A percentile compares a stretch with the other conserved stretches of the same genome.
Conservation (phyloP, 2,888 invertebrate species). For the Sphecodes monilicornis region DNA sequence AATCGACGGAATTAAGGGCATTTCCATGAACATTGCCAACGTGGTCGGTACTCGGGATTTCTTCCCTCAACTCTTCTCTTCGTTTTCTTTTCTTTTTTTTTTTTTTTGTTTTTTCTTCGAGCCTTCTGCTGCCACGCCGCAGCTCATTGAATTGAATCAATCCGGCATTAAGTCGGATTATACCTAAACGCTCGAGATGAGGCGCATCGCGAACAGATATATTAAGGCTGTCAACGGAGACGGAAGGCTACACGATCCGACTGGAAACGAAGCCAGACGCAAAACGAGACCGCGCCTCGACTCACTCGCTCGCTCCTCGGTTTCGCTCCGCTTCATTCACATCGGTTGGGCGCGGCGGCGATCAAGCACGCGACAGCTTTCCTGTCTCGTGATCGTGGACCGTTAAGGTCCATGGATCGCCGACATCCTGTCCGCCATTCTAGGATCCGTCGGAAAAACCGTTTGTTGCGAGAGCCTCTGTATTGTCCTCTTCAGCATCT, state of each 20-base stretch:
- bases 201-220: constrained; percentile 53
- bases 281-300: constrained; percentile 61
- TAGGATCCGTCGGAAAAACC: constrained; percentile 52
- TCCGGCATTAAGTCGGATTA: constrained; percentile 56
- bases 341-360: constrained; percentile 56
- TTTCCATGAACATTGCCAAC: constrained; percentile 41
- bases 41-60: neutral
- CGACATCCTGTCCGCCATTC: constrained; percentile 56
- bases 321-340: constrained; percentile 61
- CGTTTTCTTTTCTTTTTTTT: no score
- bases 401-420: constrained; percentile 69
- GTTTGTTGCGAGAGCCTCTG: constrained; percentile 41
- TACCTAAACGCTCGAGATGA: constrained; percentile 53
- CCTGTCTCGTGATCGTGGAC: constrained; percentile 65
- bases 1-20: constrained; percentile 37
- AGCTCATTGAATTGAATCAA: constrained; percentile 61
- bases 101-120: constrained; percentile 18
- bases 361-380: constrained; percentile 63
- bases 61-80: neutral
- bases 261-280: constrained; percentile 54
- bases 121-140: constrained; percentile 12
- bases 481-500: neutral
- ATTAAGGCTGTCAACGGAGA: constrained; percentile 54
- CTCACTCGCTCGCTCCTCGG: constrained; percentile 31
- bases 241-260: constrained; percentile 57